Conservation (phyloP, 2,113 vertebrate species). For the Rousettus leschenaultii region DNA sequence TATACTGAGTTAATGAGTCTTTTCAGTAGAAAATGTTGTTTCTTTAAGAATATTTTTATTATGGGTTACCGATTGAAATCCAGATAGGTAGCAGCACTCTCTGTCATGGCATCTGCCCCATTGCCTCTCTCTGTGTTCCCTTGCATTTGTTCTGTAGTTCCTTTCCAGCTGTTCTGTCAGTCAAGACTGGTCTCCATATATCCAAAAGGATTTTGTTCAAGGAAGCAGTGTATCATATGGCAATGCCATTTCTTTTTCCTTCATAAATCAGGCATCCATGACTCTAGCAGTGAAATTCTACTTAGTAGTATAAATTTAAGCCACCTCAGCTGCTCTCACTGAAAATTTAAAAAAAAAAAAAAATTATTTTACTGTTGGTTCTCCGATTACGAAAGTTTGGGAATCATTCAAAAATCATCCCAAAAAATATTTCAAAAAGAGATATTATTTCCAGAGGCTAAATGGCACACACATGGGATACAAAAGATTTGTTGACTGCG, state of each 20-base stretch:
- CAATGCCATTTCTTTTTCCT: conserved; percentile 17
- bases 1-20: background rate
- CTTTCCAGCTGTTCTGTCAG: conserved; percentile 16
- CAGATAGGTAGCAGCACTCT: background rate
- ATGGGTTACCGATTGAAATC: background rate
- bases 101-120: too few species aligned
- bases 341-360: background rate
- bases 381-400: conserved; percentile 51
- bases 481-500: background rate
- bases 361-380: conserved; percentile 45
- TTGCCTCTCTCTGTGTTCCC: background rate
- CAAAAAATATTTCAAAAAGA: conserved; percentile 49
- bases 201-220: conserved; percentile 9
- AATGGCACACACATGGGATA: background rate
- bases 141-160: background rate
- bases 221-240: background rate
- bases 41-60: background rate
- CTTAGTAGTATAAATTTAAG: conserved; percentile 49
- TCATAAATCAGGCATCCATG: conserved; percentile 33
- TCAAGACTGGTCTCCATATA: background rate
- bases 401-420: conserved; percentile 5
- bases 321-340: conserved; percentile 51
- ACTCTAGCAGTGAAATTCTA: conserved; percentile 30
- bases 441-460: conserved; percentile 56
- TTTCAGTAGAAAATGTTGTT: background rate